Evolutionary conservation across 1,140 invertebrate species (phyloP).

Genomic region (Leptonema lineaticorne): DNA sequence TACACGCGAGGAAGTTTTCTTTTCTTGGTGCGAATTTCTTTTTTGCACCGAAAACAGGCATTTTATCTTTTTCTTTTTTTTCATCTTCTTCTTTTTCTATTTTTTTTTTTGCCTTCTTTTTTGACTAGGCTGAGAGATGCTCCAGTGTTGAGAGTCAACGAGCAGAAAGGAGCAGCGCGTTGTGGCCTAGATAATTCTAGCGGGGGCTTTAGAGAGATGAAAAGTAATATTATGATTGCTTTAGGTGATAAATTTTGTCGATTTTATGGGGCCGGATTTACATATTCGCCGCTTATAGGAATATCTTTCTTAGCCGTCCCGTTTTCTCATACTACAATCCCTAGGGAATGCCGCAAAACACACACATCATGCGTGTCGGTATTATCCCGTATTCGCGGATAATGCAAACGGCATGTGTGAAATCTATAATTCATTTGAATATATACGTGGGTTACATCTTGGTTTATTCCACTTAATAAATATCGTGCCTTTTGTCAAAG

Average conservation of each 20-base stretch:
- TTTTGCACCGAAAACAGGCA: constrained; percentile 1
- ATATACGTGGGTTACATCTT: constrained; percentile 37
- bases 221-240: constrained; percentile 41
- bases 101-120: no score
- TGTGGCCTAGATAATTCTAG: constrained; percentile 33
- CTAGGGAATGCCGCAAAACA: no score
- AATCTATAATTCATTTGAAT: constrained; percentile 43
- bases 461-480: constrained; percentile 37
- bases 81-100: no score
- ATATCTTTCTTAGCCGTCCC: not conserved
- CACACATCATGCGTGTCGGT: not conserved
- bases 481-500: constrained; percentile 36
- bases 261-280: constrained; percentile 41
- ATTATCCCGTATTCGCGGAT: constrained; percentile 34
- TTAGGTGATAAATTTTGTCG: constrained; percentile 41
- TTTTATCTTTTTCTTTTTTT: constrained; percentile 20
- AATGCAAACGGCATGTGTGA: constrained; percentile 41
- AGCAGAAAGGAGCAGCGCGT: constrained; percentile 12
- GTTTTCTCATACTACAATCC: no score
- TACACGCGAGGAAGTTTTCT: constrained; percentile 10
- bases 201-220: constrained; percentile 32
- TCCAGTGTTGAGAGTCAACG: not conserved
- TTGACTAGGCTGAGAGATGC: no score
- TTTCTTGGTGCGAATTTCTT: constrained; percentile 8
- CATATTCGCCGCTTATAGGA: constrained; percentile 30